These are phyloP conservation scores for Tragelaphus scriptus DNA, from an alignment of 2,113 vertebrate species.

Conservation along the genomic window DNA sequence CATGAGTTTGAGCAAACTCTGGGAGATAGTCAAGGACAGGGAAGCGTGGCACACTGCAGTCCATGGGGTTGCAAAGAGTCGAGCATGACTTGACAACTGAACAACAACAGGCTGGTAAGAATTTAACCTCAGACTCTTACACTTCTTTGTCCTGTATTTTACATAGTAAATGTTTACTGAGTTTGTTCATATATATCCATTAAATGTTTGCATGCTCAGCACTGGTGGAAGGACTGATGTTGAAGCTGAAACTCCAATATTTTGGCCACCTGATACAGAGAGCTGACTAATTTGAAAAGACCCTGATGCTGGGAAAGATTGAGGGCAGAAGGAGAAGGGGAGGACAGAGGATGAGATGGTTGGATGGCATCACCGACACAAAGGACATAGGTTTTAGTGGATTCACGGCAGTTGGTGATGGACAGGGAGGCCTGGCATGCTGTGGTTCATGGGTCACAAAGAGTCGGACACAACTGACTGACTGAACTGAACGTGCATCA, in stretches of 20 bases:
- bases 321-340: not conserved
- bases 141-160: not conserved
- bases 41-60: not conserved
- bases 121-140: slow-evolving; percentile 24
- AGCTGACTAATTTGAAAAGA: not conserved
- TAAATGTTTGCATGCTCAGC: not conserved
- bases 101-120: not conserved
- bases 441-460: not conserved
- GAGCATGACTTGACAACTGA: not conserved
- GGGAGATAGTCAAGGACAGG: not conserved
- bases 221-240: not conserved
- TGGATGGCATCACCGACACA: not conserved
- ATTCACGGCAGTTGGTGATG: rapidly evolving
- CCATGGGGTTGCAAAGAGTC: not conserved
- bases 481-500: slow-evolving; percentile 1
- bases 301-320: not conserved
- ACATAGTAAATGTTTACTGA: slow-evolving; percentile 14
- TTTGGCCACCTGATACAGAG: not conserved
- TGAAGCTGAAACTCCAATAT: not conserved
- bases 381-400: too few relatives aligned
- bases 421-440: too few relatives aligned
- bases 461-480: not conserved
- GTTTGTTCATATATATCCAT: not conserved
- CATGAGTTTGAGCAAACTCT: not conserved
- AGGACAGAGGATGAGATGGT: not conserved